Evolutionary conservation across 2,888 invertebrate species (phyloP).

Genomic region (Cantharis nigra): DNA sequence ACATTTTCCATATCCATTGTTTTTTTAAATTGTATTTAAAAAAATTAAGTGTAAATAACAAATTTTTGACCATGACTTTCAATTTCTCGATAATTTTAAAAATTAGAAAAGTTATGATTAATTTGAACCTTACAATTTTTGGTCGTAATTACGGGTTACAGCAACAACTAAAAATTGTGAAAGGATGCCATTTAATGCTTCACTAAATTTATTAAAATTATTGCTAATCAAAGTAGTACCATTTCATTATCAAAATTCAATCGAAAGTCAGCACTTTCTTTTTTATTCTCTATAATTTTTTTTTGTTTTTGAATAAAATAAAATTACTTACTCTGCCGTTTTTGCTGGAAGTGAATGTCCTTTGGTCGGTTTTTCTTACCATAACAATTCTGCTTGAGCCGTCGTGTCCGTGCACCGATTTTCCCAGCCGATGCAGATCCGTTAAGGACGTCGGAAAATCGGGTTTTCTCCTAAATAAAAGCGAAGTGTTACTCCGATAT

Average conservation of each 20-base stretch:
- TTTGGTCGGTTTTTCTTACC: constrained; percentile 70
- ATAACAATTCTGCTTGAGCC: constrained; percentile 67
- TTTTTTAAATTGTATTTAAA: no score
- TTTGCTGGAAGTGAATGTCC: constrained; percentile 65
- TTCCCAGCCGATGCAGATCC: constrained; percentile 52
- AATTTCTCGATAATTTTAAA: neutral
- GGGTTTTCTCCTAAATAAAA: constrained; percentile 47
- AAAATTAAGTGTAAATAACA: no score
- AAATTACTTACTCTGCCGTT: constrained; percentile 58
- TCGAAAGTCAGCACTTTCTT: neutral
- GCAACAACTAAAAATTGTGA: neutral
- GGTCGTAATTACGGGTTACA: neutral
- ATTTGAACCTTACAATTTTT: neutral
- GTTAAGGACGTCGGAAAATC: constrained; percentile 51
- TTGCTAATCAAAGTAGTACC: neutral
- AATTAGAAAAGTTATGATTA: neutral
- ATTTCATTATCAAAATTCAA: neutral
- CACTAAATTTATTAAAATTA: neutral
- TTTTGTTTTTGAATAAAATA: neutral
- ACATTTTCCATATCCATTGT: neutral
- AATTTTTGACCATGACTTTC: neutral
- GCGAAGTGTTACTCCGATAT: constrained; percentile 30
- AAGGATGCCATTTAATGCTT: neutral
- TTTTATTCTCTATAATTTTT: neutral
- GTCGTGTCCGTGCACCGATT: constrained; percentile 56